Percentiles rank a stretch among this genome's conserved stretches.
Conservation (phyloP, 1,140 invertebrate species). For the Acromyrmex heyeri region DNA sequence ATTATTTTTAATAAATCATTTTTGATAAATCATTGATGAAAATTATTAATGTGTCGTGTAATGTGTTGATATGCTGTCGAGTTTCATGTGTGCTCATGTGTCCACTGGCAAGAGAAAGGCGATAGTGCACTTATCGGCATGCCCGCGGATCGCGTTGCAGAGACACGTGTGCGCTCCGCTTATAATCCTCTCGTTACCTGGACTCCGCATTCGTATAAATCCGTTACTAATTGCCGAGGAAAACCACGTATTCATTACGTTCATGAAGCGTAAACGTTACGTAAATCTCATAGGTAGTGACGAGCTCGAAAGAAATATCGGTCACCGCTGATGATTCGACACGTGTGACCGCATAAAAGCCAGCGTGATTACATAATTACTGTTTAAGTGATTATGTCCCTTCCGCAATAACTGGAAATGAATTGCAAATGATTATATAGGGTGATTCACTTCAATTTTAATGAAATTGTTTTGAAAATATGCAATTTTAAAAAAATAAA, state of each 20-base stretch:
- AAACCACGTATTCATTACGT: not conserved
- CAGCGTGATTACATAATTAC: not conserved
- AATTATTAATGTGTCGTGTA: not conserved
- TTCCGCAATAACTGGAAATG: not conserved
- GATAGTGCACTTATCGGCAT: slow-evolving; percentile 33
- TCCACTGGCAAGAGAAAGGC: slow-evolving; percentile 14
- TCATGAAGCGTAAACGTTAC: slow-evolving; percentile 17
- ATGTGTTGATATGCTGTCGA: not conserved
- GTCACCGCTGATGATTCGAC: not conserved
- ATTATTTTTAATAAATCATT: not conserved
- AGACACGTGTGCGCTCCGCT: slow-evolving; percentile 39
- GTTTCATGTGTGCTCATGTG: not conserved
- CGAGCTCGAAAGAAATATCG: not conserved
- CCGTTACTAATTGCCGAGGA: not conserved
- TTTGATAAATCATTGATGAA: not conserved
- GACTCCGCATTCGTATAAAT: not conserved
- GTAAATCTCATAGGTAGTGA: slow-evolving; percentile 10
- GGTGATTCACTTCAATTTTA: too few species aligned
- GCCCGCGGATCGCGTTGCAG: slow-evolving; percentile 21
- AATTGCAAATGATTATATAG: not conserved
- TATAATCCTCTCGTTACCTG: not conserved
- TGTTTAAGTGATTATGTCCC: not conserved
- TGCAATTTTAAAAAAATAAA: too few species aligned
- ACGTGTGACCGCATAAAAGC: not conserved
- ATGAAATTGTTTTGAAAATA: too few species aligned